A percentile compares a stretch with the other conserved stretches of the same genome.
phyloP scores from a whole-genome alignment of 2,113 vertebrate genomes.

The Dipodomys ordii region DNA sequence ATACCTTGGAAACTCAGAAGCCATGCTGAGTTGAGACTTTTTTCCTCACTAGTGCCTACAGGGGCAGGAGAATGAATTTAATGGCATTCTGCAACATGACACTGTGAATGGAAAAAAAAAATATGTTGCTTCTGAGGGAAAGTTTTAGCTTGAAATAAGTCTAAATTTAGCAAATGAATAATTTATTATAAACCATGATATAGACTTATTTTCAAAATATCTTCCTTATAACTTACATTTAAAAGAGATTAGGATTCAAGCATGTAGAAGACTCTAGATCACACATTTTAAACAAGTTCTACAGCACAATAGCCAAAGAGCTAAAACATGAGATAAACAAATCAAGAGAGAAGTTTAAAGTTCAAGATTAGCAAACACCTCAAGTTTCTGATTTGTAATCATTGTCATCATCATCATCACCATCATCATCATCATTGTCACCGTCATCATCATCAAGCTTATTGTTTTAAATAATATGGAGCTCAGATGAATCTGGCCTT shows the following conservation, averaged over 20 bases:
- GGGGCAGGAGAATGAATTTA: constrained; percentile 29
- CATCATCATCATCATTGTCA: too few species aligned
- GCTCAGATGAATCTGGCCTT: not conserved
- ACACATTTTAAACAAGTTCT: not conserved
- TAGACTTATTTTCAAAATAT: constrained; percentile 34
- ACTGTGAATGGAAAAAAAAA: not conserved
- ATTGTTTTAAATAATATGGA: not conserved
- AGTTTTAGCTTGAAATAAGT: constrained; percentile 5
- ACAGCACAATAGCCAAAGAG: not conserved
- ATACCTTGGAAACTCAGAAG: constrained; percentile 13
- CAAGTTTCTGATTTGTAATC: not conserved
- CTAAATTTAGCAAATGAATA: not conserved
- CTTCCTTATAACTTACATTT: constrained; percentile 17
- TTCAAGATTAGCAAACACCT: not conserved
- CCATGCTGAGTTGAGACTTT: not conserved
- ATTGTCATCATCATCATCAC: not conserved
- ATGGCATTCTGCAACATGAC: not conserved
- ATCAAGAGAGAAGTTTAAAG: not conserved
- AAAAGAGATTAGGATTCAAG: not conserved
- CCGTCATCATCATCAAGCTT: too few species aligned
- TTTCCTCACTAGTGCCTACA: not conserved
- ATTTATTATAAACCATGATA: not conserved
- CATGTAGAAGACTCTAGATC: not conserved
- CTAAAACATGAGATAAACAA: constrained; percentile 5
- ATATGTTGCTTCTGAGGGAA: not conserved